Evolutionary conservation across 2,797 vertebrate species (phyloP).

Genomic region (Rousettus madagascariensis): DNA sequence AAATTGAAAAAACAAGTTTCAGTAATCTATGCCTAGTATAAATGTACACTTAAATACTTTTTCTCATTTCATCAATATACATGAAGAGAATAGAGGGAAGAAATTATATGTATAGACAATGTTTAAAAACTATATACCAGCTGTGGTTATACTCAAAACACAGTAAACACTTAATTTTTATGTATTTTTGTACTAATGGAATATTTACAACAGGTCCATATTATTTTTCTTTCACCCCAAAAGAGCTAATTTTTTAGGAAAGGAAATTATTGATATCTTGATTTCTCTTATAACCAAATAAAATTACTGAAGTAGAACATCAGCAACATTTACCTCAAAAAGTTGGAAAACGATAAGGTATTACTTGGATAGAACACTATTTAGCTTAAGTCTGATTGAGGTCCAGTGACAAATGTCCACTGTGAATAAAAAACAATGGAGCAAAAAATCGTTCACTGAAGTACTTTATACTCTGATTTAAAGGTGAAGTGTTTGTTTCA

Average conservation of each 20-base stretch:
- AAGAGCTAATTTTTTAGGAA: not conserved
- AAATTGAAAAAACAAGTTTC: not conserved
- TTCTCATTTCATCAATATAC: conserved; percentile 7
- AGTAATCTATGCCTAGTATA: not conserved
- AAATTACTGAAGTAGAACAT: not conserved
- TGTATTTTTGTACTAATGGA: not conserved
- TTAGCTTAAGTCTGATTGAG: not conserved
- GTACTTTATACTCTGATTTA: not conserved
- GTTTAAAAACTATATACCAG: not conserved
- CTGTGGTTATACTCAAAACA: not conserved
- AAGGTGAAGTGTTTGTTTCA: not conserved
- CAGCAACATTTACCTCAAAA: not conserved
- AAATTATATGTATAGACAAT: not conserved
- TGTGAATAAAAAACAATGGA: not conserved
- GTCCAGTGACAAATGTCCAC: not conserved
- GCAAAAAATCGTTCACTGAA: not conserved
- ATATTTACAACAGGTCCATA: not conserved
- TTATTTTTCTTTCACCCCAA: not conserved
- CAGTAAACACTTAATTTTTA: not conserved
- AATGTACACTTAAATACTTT: not conserved
- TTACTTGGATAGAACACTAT: not conserved
- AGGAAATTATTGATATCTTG: not conserved
- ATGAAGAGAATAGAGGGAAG: not conserved
- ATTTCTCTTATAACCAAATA: conserved; percentile 21
- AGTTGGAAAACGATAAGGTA: not conserved